Conservation (phyloP, 2,797 vertebrate species). For the Hippoglossus hippoglossus region DNA sequence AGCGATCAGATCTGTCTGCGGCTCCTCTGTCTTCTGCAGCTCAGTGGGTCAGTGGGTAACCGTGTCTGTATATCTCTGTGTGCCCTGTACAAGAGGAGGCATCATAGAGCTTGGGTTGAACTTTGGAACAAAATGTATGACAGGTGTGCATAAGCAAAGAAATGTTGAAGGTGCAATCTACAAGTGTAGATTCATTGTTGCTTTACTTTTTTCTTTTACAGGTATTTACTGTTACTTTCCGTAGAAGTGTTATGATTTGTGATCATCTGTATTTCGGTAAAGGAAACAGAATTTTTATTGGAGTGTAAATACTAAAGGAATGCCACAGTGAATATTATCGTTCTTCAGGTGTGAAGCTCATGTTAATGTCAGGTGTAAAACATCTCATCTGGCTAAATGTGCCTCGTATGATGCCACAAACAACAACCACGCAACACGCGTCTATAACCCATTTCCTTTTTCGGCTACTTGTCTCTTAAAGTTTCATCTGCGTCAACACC, state of each 20-base stretch:
- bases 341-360: constrained; percentile 9
- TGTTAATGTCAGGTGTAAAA: constrained; percentile 32
- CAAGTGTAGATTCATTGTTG: neutral
- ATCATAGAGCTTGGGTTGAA: neutral
- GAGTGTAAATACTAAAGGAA: constrained; percentile 12
- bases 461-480: constrained; percentile 39
- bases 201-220: constrained; percentile 12
- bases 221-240: constrained; percentile 23
- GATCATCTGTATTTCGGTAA: constrained; percentile 18
- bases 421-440: constrained; percentile 19
- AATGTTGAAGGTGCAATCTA: neutral
- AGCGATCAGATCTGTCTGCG: constrained; percentile 55
- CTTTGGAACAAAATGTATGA: constrained; percentile 11
- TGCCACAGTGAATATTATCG: constrained; percentile 30
- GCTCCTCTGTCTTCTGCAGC: constrained; percentile 45
- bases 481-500: constrained; percentile 52
- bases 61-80: constrained; percentile 28
- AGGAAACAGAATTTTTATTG: constrained; percentile 22
- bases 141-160: neutral
- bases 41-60: constrained; percentile 48
- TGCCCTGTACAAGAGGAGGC: constrained; percentile 16
- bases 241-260: constrained; percentile 24
- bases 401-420: constrained; percentile 14
- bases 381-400: constrained; percentile 17
- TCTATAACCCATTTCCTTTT: constrained; percentile 20